These are phyloP conservation scores for Hybos culiciformis DNA, from an alignment of 2,888 invertebrate species.

Conservation along the genomic window DNA sequence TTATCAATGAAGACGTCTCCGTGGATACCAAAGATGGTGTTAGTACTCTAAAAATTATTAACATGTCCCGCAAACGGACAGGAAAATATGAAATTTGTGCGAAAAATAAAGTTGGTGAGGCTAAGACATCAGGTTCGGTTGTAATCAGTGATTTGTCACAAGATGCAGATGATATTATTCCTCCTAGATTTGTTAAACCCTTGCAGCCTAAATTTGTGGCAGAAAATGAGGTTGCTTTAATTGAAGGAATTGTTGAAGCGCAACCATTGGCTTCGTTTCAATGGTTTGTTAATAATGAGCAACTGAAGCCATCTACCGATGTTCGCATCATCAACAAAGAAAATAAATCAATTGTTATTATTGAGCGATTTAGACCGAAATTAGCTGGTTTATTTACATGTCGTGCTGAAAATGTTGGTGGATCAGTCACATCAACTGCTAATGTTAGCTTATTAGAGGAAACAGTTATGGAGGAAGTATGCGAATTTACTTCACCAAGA, in stretches of 20 bases:
- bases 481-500: slow-evolving; percentile 55
- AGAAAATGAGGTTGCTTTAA: slow-evolving; percentile 60
- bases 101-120: slow-evolving; percentile 62
- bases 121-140: slow-evolving; percentile 70
- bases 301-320: slow-evolving; percentile 54
- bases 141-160: slow-evolving; percentile 49
- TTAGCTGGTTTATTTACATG: slow-evolving; percentile 68
- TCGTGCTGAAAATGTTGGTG: slow-evolving; percentile 78
- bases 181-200: slow-evolving; percentile 61
- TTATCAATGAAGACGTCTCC: slow-evolving; percentile 45
- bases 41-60: slow-evolving; percentile 50
- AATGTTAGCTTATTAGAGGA: slow-evolving; percentile 48
- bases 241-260: slow-evolving; percentile 65
- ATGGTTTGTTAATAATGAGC: slow-evolving; percentile 68
- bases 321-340: slow-evolving; percentile 56
- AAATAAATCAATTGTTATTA: slow-evolving; percentile 65
- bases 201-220: slow-evolving; percentile 55
- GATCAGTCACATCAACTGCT: slow-evolving; percentile 77
- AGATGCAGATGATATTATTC: slow-evolving; percentile 45
- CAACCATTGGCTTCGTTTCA: slow-evolving; percentile 70
- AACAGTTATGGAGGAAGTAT: slow-evolving; percentile 39
- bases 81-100: slow-evolving; percentile 82
- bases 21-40: slow-evolving; percentile 45
- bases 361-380: slow-evolving; percentile 56
- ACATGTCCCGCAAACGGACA: slow-evolving; percentile 57